Base-by-base conservation (phyloP, 2,797 vertebrate species). In the Pangasius macronema region DNA sequence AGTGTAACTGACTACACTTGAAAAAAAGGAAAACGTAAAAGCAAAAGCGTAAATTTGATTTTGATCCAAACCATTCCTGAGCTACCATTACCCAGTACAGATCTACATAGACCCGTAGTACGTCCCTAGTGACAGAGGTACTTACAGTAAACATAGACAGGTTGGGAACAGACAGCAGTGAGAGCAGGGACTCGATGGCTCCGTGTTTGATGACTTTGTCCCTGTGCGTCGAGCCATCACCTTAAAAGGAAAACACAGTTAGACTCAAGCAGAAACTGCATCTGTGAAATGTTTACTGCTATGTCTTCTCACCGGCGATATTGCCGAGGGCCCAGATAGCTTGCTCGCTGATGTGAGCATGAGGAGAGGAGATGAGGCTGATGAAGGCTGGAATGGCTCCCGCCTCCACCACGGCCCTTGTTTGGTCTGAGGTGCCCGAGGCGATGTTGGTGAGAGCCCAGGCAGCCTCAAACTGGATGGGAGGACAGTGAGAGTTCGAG, bases 361-460 rank as follows among this genome's bases (percentile, higher is more conserved):
- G 97, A 3, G 97, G 96, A 67, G 97, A 99, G 0, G 94, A 92
- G 92, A 99, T 91, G 24, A 99, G 94, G 8, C 94, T 90, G 61
- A 99, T 96, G 91, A 99, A 99, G n/a, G 98, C 97, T 53, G 97
- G 97, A 72, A 99, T 94, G 77, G 96, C 98, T 0, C 98, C 98
- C 0, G 97, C 97, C 36, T 96, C 96, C 7, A 99, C 98, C 11
- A 99, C 98, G 0, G 98, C 97, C 33, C 94, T 96, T 0, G 98
- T 99, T 92, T 99, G 98, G 4, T 98, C 97, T 0, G 97, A 97
- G 0, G 96, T 98, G 75, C 99, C 98, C 0, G 99, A 99, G 46
- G 98, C 98, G 0, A 99, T 99, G 94, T 99, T 99, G 63, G 98
- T 99, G 88, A 99, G 95, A 0, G 98, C 98, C 99, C 99, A 99